Conservation (phyloP, 2,888 invertebrate genomes). For the Tenthredo scrophulariae region DNA sequence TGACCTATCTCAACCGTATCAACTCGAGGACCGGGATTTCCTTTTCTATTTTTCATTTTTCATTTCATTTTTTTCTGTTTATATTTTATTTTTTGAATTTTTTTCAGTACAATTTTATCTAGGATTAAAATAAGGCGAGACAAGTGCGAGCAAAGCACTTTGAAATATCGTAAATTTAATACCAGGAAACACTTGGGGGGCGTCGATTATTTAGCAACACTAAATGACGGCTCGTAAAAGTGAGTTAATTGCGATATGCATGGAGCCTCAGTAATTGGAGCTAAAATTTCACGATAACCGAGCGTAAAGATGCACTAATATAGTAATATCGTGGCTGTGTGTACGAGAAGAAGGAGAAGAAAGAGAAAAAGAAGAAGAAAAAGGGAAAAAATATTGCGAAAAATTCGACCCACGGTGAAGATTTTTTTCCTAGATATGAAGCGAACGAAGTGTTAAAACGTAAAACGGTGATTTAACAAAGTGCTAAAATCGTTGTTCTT, state of each 20-base stretch:
- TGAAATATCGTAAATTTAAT: conserved; percentile 1
- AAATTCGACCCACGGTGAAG: neutral
- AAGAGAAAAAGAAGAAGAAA: neutral
- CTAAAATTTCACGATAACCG: neutral
- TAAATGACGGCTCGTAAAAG: neutral
- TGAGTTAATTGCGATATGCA: conserved; percentile 6
- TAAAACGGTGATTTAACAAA: conserved; percentile 29
- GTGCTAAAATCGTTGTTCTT: neutral
- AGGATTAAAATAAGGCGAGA: neutral
- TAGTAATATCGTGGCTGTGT: neutral
- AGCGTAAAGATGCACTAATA: neutral
- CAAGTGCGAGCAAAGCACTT: neutral
- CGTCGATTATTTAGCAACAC: neutral
- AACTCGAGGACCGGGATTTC: neutral
- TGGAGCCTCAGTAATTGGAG: neutral
- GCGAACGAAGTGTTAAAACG: neutral
- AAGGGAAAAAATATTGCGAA: neutral
- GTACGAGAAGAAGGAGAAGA: neutral
- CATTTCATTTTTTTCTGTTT: too few relatives aligned
- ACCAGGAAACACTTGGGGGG: neutral
- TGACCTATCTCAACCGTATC: conserved; percentile 40
- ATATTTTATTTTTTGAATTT: neutral
- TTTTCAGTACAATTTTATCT: neutral
- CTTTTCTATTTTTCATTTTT: neutral
- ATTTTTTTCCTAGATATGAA: conserved; percentile 11